phyloP scores from a whole-genome alignment of 2,113 vertebrate species.

The Pteropus alecto region DNA sequence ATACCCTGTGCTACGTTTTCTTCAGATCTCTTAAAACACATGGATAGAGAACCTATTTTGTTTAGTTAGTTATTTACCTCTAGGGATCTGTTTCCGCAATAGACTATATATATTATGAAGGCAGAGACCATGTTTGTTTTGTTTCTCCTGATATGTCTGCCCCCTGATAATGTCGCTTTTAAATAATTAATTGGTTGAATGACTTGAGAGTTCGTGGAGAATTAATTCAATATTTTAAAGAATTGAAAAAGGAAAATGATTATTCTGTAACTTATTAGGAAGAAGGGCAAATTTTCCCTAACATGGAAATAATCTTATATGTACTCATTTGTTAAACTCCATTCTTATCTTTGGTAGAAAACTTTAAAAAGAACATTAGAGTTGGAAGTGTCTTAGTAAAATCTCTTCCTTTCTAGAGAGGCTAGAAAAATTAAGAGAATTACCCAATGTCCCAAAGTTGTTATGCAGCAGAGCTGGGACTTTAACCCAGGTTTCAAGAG shows the following conservation, averaged over 20 bases:
- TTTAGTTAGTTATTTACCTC: background rate
- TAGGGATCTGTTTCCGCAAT: background rate
- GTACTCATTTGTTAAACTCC: conserved; percentile 13
- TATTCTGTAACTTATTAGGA: background rate
- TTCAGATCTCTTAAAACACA: background rate
- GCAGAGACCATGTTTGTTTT: background rate
- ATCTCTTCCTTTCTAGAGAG: background rate
- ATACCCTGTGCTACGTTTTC: background rate
- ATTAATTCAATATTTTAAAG: conserved; percentile 29
- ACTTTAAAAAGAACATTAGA: conserved; percentile 11
- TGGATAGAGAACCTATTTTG: background rate
- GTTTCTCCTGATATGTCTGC: background rate
- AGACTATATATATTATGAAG: background rate
- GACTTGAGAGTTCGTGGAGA: background rate
- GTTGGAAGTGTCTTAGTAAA: background rate
- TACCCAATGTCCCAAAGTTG: background rate
- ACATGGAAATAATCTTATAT: background rate
- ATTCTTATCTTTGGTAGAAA: background rate
- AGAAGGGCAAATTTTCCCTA: background rate
- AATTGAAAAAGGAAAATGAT: background rate
- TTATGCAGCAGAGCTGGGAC: background rate
- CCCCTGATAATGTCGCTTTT: background rate
- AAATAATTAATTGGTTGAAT: conserved; percentile 28
- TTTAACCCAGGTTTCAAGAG: background rate
- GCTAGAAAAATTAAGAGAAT: background rate